Evolutionary conservation across 2,797 vertebrate genomes (phyloP).

Genomic region (Lophius americanus): DNA sequence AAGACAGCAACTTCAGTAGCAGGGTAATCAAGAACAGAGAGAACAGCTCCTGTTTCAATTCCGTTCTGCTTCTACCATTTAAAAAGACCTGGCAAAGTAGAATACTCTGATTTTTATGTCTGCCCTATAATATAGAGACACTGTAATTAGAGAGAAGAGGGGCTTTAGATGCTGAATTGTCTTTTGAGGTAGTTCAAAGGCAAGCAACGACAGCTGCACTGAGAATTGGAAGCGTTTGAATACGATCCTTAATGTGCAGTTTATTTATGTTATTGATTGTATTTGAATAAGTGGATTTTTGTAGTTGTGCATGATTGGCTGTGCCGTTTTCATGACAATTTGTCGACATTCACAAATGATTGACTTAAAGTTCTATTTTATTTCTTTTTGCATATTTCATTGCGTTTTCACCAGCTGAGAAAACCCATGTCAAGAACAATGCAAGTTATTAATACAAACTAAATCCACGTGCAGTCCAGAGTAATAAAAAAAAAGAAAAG

Average conservation of each 20-base stretch:
- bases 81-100: constrained; percentile 63
- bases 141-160: constrained; percentile 77
- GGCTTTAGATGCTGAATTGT: constrained; percentile 77
- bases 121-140: constrained; percentile 75
- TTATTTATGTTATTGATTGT: constrained; percentile 32
- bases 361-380: constrained; percentile 1
- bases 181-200: constrained; percentile 79
- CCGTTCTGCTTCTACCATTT: constrained; percentile 49
- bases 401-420: neutral
- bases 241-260: constrained; percentile 44
- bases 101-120: constrained; percentile 59
- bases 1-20: constrained; percentile 41
- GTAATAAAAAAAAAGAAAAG: neutral
- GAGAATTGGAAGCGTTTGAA: constrained; percentile 38
- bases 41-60: constrained; percentile 53
- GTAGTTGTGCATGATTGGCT: constrained; percentile 8
- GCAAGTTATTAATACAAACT: constrained; percentile 2
- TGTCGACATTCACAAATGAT: constrained; percentile 23
- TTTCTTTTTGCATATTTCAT: neutral
- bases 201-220: constrained; percentile 61
- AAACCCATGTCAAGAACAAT: neutral
- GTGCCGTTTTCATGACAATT: constrained; percentile 8
- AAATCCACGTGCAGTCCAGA: neutral
- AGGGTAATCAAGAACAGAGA: constrained; percentile 54
- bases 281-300: constrained; percentile 21